A percentile compares a stretch with the other conserved stretches of the same genome.
Conservation (phyloP, 2,888 invertebrate genomes). For the Melanophora roralis region DNA sequence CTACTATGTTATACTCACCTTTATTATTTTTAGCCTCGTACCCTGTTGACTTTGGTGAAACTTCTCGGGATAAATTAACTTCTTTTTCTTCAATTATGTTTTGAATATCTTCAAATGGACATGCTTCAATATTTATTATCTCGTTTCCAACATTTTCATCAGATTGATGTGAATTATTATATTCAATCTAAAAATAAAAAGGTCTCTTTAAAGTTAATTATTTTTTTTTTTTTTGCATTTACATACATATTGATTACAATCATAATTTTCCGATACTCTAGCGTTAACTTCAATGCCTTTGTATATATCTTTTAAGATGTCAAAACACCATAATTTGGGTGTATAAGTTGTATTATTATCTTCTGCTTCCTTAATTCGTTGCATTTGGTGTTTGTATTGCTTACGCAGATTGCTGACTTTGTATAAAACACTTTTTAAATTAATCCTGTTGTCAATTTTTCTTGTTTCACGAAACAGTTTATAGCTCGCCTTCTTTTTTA, state of each 20-base stretch:
- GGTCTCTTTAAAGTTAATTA: too few species aligned
- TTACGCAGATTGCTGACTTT: neutral
- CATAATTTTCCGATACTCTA: too few species aligned
- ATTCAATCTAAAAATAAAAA: too few species aligned
- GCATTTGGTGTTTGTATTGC: constrained; percentile 2
- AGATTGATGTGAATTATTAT: too few species aligned
- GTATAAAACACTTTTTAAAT: neutral
- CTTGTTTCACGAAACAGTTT: neutral
- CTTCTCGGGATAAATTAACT: neutral
- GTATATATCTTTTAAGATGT: neutral
- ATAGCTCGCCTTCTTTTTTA: neutral
- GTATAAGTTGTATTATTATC: constrained; percentile 3
- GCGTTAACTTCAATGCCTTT: neutral
- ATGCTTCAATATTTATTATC: neutral
- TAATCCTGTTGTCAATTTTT: neutral
- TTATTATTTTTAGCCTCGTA: neutral
- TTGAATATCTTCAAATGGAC: neutral
- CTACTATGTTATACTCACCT: neutral
- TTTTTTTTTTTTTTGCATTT: too few species aligned
- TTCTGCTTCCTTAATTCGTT: neutral
- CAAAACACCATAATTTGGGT: constrained; percentile 22
- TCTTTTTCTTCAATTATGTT: neutral
- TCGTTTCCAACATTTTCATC: too few species aligned
- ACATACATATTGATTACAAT: too few species aligned
- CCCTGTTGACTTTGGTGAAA: neutral